A percentile compares a stretch with the other conserved stretches of the same genome.
phyloP scores from a whole-genome alignment of 2,797 vertebrate species.

The Myripristis jacobus region DNA sequence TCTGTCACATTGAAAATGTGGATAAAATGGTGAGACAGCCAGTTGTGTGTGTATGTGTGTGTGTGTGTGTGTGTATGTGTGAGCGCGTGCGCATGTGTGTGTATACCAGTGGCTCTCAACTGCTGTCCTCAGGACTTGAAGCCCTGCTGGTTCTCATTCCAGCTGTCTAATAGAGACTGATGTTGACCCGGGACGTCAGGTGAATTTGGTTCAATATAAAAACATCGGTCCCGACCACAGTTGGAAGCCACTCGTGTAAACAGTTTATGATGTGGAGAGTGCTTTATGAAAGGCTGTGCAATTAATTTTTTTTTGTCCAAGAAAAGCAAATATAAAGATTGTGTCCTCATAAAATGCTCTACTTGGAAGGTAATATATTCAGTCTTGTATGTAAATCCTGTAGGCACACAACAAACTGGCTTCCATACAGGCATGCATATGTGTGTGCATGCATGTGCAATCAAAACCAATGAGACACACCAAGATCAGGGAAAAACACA shows the following conservation, averaged over 20 bases:
- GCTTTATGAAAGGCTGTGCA: slow-evolving; percentile 70
- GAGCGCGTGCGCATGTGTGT: not conserved
- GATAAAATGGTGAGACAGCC: slow-evolving; percentile 55
- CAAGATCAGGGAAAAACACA: slow-evolving; percentile 78
- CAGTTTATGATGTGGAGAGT: slow-evolving; percentile 33
- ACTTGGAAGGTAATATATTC: slow-evolving; percentile 53
- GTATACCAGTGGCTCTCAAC: slow-evolving; percentile 56
- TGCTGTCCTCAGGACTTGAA: slow-evolving; percentile 49
- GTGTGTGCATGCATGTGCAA: slow-evolving; percentile 43
- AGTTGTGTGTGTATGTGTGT: slow-evolving; percentile 19
- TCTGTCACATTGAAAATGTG: slow-evolving; percentile 71
- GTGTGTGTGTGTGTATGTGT: no score
- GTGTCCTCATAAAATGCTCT: slow-evolving; percentile 50
- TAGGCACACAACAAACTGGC: slow-evolving; percentile 53
- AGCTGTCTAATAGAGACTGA: slow-evolving; percentile 13
- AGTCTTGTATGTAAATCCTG: slow-evolving; percentile 64
- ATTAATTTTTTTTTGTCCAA: slow-evolving; percentile 57
- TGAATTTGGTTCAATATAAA: slow-evolving; percentile 16
- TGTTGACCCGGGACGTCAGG: slow-evolving; percentile 15
- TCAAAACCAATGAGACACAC: slow-evolving; percentile 66
- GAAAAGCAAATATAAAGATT: slow-evolving; percentile 54
- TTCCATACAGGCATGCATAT: slow-evolving; percentile 37
- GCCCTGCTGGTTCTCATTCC: slow-evolving; percentile 36
- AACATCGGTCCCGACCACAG: slow-evolving; percentile 30
- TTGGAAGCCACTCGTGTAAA: slow-evolving; percentile 53